phyloP scores from a whole-genome alignment of 2,113 vertebrate genomes.

The Mobula hypostoma region DNA sequence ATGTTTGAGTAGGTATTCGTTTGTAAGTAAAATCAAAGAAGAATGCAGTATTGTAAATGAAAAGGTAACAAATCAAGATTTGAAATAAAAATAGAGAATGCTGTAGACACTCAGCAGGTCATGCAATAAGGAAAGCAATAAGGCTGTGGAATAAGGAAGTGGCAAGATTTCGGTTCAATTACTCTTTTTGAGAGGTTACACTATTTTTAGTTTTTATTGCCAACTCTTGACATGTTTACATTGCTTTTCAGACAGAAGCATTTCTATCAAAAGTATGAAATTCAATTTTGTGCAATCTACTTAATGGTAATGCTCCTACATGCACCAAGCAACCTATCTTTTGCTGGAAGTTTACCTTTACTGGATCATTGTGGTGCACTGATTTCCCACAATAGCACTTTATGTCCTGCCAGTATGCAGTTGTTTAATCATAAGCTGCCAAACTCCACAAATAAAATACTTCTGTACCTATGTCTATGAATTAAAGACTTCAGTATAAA shows the following conservation, averaged over 20 bases:
- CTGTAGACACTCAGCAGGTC: too few species aligned
- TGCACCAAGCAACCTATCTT: not conserved
- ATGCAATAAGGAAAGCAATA: too few species aligned
- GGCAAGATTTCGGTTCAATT: too few species aligned
- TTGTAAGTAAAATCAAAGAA: too few species aligned
- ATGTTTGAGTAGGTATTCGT: not conserved
- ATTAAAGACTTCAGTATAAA: not conserved
- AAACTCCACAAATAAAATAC: not conserved
- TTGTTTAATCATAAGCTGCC: not conserved
- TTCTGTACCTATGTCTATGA: not conserved
- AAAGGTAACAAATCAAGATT: too few species aligned
- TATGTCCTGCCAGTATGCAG: not conserved
- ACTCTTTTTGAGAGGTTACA: too few species aligned
- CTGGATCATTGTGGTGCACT: not conserved
- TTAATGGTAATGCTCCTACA: not conserved
- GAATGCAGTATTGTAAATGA: too few species aligned
- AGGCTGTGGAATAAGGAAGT: too few species aligned
- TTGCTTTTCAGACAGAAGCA: not conserved
- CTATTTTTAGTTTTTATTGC: too few species aligned
- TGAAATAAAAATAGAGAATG: too few species aligned
- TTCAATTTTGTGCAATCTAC: not conserved
- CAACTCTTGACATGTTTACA: not conserved
- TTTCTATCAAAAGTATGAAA: not conserved
- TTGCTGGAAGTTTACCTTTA: not conserved
- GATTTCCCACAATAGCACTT: not conserved